Percentiles rank a stretch among this genome's conserved stretches.
phyloP scores from a whole-genome alignment of 1,140 invertebrate species.

The Lordiphosa mommai region DNA sequence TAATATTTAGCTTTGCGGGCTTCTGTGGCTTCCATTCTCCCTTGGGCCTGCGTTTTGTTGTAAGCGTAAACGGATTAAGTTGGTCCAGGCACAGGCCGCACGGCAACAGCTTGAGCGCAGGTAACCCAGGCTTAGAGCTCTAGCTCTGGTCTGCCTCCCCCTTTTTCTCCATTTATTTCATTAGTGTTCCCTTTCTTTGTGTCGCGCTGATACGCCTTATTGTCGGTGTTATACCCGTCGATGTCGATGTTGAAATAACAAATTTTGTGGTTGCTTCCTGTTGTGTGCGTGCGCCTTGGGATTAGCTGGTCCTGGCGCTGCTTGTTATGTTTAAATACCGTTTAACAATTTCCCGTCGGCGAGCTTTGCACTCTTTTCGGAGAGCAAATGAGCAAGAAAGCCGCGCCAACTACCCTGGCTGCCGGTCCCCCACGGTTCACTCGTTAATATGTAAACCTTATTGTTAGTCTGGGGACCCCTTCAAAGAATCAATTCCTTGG shows the following conservation, averaged over 20 bases:
- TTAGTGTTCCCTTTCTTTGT: slow-evolving; percentile 39
- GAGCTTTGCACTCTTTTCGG: slow-evolving; percentile 29
- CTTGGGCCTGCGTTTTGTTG: slow-evolving; percentile 35
- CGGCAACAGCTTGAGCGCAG: slow-evolving; percentile 1
- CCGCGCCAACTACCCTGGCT: slow-evolving; percentile 29
- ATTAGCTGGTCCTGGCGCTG: slow-evolving; percentile 43
- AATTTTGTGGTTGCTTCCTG: slow-evolving; percentile 76
- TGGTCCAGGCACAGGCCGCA: neutral
- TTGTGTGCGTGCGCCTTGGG: slow-evolving; percentile 65
- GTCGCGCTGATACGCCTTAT: slow-evolving; percentile 47
- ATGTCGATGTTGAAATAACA: slow-evolving; percentile 64
- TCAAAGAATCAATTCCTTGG: slow-evolving; percentile 38
- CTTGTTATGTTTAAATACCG: slow-evolving; percentile 68
- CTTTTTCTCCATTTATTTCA: slow-evolving; percentile 47
- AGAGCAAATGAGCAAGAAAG: slow-evolving; percentile 40
- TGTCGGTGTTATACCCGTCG: slow-evolving; percentile 51
- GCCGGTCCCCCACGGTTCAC: slow-evolving; percentile 4
- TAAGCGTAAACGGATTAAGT: slow-evolving; percentile 41
- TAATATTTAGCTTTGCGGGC: slow-evolving; percentile 34
- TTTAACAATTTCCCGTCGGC: slow-evolving; percentile 72
- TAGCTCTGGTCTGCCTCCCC: slow-evolving; percentile 8
- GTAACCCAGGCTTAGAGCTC: neutral
- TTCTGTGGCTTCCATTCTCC: slow-evolving; percentile 49
- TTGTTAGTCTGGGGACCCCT: slow-evolving; percentile 19
- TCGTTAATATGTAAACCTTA: slow-evolving; percentile 4